Evolutionary conservation across 92 coral and sea anemone genomes (phyloP).

Genomic region (Blastomussa wellsi): DNA sequence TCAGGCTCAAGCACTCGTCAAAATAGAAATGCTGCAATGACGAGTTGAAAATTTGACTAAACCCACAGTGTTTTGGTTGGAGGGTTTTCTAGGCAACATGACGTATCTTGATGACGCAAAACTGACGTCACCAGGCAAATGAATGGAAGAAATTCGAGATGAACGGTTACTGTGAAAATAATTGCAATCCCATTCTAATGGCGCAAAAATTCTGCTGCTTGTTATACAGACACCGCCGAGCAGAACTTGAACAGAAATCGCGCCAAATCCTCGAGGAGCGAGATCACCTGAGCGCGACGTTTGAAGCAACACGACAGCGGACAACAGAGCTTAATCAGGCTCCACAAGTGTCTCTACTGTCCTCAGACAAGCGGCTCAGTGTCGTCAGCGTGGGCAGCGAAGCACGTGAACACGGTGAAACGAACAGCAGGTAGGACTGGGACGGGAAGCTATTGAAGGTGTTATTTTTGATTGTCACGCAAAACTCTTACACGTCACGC

Average conservation of each 20-base stretch:
- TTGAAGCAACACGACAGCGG: constrained; percentile 78
- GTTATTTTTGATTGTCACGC: constrained; percentile 6
- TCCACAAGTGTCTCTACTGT: constrained; percentile 21
- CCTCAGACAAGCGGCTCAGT: constrained; percentile 34
- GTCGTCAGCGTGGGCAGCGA: constrained; percentile 14
- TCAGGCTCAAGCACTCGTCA: too few relatives aligned
- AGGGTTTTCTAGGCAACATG: background rate
- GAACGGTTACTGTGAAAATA: background rate
- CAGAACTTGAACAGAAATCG: constrained; percentile 81
- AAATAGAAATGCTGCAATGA: background rate
- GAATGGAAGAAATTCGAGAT: background rate
- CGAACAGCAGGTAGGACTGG: constrained; percentile 28
- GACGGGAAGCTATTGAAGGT: background rate
- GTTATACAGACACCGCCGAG: constrained; percentile 66
- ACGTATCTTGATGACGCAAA: background rate
- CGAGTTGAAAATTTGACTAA: background rate
- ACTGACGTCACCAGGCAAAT: background rate
- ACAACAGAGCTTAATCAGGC: constrained; percentile 68
- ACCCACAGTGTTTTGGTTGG: constrained; percentile 9
- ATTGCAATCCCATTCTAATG: background rate
- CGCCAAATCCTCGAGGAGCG: constrained; percentile 78
- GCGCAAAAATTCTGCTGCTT: constrained; percentile 13
- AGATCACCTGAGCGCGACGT: constrained; percentile 75
- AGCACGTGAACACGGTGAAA: constrained; percentile 16
- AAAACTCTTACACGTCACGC: background rate